phyloP scores from a whole-genome alignment of 2,888 invertebrate species.

The Nephrocerus scutellatus region DNA sequence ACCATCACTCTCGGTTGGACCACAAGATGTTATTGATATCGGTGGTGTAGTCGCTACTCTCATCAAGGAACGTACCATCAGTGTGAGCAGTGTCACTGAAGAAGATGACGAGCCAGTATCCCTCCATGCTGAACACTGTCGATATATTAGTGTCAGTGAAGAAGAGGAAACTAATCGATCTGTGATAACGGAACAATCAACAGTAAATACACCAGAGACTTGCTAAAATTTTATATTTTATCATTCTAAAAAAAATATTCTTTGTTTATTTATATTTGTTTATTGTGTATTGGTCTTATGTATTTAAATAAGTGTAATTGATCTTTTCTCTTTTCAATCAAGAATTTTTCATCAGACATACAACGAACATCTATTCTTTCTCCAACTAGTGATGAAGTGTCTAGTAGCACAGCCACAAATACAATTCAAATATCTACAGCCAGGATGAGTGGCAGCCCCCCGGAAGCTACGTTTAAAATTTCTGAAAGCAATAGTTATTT shows the following conservation, averaged over 20 bases:
- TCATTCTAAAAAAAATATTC: too few relatives aligned
- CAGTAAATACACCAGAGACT: slow-evolving; percentile 25
- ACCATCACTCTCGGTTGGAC: background rate
- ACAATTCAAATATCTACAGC: too few relatives aligned
- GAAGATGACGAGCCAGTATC: slow-evolving; percentile 42
- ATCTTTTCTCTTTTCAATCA: too few relatives aligned
- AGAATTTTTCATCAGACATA: too few relatives aligned
- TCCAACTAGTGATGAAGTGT: too few relatives aligned
- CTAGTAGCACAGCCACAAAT: too few relatives aligned
- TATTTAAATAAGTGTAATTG: too few relatives aligned
- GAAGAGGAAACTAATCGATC: slow-evolving; percentile 42
- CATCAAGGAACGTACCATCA: slow-evolving; percentile 40
- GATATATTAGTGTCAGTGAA: slow-evolving; percentile 43
- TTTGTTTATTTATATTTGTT: too few relatives aligned
- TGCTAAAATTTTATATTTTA: slow-evolving; percentile 25
- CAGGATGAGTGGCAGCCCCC: too few relatives aligned
- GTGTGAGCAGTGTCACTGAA: slow-evolving; percentile 39
- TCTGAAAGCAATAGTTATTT: slow-evolving; percentile 24
- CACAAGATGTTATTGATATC: slow-evolving; percentile 22
- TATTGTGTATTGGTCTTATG: too few relatives aligned
- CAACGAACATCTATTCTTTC: too few relatives aligned
- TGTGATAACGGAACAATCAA: slow-evolving; percentile 48
- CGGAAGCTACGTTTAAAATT: too few relatives aligned
- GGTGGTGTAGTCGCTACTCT: slow-evolving; percentile 17
- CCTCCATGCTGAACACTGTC: slow-evolving; percentile 36